Conservation (phyloP, 2,113 vertebrate species). For the Pterocles gutturalis region DNA sequence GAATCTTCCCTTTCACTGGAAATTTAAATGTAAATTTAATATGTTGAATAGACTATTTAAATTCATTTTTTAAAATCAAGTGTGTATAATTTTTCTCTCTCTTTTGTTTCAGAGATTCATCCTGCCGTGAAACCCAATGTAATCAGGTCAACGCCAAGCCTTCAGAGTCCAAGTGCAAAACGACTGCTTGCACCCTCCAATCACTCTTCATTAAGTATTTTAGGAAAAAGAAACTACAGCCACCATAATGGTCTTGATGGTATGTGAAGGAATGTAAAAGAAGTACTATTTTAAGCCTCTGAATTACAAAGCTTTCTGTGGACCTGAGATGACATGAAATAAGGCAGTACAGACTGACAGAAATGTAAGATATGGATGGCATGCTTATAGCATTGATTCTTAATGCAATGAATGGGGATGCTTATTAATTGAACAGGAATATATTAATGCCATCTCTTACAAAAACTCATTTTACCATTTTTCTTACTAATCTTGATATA, state of each 20-base stretch:
- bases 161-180: conserved; percentile 88
- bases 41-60: neutral
- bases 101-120: conserved; percentile 86
- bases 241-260: conserved; percentile 92
- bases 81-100: neutral
- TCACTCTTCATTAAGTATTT: conserved; percentile 90
- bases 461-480: neutral
- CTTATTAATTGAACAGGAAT: neutral
- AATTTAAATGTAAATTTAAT: conserved; percentile 2
- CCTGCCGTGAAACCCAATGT: conserved; percentile 86
- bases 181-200: conserved; percentile 88
- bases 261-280: conserved; percentile 65
- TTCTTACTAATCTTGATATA: neutral
- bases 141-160: conserved; percentile 85
- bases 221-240: conserved; percentile 96
- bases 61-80: neutral
- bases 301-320: neutral
- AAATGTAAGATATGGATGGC: neutral
- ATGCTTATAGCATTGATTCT: neutral
- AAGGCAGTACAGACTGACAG: neutral
- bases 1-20: conserved; percentile 14
- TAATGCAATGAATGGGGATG: neutral
- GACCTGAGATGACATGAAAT: neutral
- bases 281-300: neutral
- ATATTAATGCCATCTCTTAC: neutral